phyloP scores from a whole-genome alignment of 2,797 vertebrate species.

The Danio jaintianensis region DNA sequence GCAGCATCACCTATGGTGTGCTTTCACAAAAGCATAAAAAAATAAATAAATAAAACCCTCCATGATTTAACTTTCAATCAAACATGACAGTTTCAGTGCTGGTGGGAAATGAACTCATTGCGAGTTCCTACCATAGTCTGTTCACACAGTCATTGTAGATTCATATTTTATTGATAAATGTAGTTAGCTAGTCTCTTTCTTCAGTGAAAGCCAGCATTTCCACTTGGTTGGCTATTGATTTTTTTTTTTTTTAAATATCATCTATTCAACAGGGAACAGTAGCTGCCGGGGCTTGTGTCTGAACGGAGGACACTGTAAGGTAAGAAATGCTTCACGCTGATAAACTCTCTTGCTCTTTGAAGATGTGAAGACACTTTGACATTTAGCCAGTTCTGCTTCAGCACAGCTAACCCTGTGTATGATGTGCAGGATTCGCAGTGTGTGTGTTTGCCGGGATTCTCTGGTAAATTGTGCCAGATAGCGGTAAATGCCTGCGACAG shows the following conservation, averaged over 20 bases:
- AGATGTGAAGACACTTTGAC: constrained; percentile 23
- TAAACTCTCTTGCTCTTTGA: not conserved
- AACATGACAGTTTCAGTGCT: not conserved
- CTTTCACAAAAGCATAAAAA: not conserved
- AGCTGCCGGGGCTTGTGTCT: constrained; percentile 80
- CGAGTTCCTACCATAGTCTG: not conserved
- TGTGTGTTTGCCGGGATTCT: constrained; percentile 74
- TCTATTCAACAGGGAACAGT: constrained; percentile 75
- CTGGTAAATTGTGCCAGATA: constrained; percentile 77
- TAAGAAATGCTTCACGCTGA: constrained; percentile 57
- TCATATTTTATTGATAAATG: constrained; percentile 34
- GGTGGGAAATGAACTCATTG: constrained; percentile 1
- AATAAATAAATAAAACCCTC: not conserved
- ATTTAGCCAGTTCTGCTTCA: not conserved
- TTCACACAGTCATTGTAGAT: not conserved
- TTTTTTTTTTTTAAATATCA: constrained; percentile 45
- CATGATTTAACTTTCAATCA: constrained; percentile 3
- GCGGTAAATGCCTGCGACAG: constrained; percentile 71
- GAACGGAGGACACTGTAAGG: constrained; percentile 80
- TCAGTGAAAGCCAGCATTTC: not conserved
- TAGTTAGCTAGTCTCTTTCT: constrained; percentile 53
- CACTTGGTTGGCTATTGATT: constrained; percentile 43
- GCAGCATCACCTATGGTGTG: not conserved
- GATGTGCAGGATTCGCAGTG: constrained; percentile 74
- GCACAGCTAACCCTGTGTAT: constrained; percentile 13